phyloP scores from a whole-genome alignment of 2,113 vertebrate species.

The Corythornis cristatus region DNA sequence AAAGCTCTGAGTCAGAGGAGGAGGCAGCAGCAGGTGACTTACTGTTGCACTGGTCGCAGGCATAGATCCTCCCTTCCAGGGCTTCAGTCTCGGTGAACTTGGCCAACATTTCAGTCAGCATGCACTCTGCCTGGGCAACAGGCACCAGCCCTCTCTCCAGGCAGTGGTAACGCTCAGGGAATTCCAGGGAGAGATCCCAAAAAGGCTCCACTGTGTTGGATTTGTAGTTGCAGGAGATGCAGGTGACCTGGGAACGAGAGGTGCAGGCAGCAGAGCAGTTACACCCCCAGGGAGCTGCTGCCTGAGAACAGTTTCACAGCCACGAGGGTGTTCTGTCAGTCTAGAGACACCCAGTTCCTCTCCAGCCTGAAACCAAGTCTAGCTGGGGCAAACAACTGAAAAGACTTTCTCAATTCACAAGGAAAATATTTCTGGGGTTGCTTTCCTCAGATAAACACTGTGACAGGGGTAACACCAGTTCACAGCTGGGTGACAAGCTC shows the following conservation, averaged over 20 bases:
- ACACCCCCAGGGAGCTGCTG: not conserved
- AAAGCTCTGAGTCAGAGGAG: not conserved
- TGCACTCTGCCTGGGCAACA: constrained; percentile 86
- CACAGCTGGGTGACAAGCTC: not conserved
- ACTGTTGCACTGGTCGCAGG: constrained; percentile 99
- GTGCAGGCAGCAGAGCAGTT: not conserved
- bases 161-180: constrained; percentile 95
- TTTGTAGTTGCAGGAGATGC: constrained; percentile 96
- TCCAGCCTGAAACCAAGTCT: not conserved
- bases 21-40: constrained; percentile 63
- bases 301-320: not conserved
- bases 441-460: not conserved
- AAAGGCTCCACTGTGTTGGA: constrained; percentile 98
- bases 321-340: not conserved
- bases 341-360: not conserved
- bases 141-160: constrained; percentile 83
- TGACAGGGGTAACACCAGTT: not conserved
- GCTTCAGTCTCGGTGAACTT: constrained; percentile 98
- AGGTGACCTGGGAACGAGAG: constrained; percentile 86
- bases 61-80: constrained; percentile 95
- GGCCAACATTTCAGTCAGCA: constrained; percentile 96
- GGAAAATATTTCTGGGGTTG: not conserved
- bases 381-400: not conserved
- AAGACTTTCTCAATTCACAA: not conserved
- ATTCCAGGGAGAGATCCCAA: constrained; percentile 97